A percentile compares a stretch with the other conserved stretches of the same genome.
phyloP scores from a whole-genome alignment of 2,113 vertebrate genomes.

The Craseonycteris thonglongyai region DNA sequence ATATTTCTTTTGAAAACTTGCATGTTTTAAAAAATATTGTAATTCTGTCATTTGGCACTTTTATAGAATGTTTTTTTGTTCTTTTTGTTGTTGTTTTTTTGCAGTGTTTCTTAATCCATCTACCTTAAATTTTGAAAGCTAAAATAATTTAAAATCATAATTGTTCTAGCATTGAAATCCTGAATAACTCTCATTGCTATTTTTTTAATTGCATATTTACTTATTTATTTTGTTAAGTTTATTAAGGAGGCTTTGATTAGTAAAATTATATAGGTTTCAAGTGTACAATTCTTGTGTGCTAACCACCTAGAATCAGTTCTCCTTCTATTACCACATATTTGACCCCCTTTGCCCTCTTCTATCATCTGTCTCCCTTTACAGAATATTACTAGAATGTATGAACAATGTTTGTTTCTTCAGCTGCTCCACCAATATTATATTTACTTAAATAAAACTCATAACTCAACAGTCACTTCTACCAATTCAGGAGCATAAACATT shows the following conservation, averaged over 20 bases:
- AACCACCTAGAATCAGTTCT: too few species aligned
- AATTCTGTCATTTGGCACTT: not conserved
- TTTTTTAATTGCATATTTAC: not conserved
- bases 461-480: not conserved
- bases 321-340: too few species aligned
- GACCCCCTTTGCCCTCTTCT: too few species aligned
- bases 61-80: not conserved
- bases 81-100: too few species aligned
- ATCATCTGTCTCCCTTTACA: not conserved
- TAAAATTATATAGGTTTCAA: too few species aligned
- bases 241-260: too few species aligned
- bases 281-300: too few species aligned
- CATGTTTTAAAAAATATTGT: not conserved
- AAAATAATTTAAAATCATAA: too few species aligned
- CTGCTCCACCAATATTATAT: not conserved
- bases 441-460: not conserved
- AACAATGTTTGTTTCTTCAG: not conserved
- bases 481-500: not conserved
- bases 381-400: not conserved
- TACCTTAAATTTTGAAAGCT: not conserved
- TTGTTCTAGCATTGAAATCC: not conserved
- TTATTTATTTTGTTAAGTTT: too few species aligned
- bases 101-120: not conserved
- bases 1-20: not conserved
- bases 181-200: not conserved